Base-by-base conservation (phyloP, 2,113 vertebrate species). In the Ardeotis arabs region DNA sequence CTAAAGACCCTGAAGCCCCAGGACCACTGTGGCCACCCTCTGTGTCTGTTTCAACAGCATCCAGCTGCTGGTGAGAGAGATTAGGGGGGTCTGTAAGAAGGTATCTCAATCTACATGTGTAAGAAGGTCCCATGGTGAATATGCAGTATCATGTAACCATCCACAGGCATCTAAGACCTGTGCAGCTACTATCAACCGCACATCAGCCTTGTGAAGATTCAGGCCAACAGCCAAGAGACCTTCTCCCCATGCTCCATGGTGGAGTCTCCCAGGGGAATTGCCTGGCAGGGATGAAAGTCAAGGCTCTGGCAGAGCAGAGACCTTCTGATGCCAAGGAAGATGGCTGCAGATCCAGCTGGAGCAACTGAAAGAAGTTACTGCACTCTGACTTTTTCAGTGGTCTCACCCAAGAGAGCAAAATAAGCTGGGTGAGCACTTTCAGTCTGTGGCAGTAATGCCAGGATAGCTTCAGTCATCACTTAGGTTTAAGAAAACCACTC, bases 331-430 rank as follows among this genome's bases (percentile, higher is more conserved):
- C 33, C 59, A 80, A 67, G 58, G 60, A 74, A 72, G 24, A 95
- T 52, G 64, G 47, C 62, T 84, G 69, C 73, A 95, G 87, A 91
- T 75, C 73, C 74, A 94, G 84, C 66, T 87, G 89, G 49, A 92
- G 89, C 41, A 77, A 84, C 6, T 49, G 21, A 39, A 70, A 56
- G 60, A 91, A 56, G 69, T 41, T 75, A 50, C 52, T 68, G 68
- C 41, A 19, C 19, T 35, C 75, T 24, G 45, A 55, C 37, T 39
- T 45, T 37, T 78, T 18, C 2, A 0, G 52, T 14, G 15, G 17
- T 69, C n/a, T 86, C 63, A 14, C 39, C 44, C 37, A 52, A 45
- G 59, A 52, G 23, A 56, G 19, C 69, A 68, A 62, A 87, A 47
- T 0, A 1, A 80, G 69, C 44, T 56, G 75, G 6, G 68, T 76